Conservation (phyloP, 1,140 invertebrate genomes). For the Zaprionus lachaisei region DNA sequence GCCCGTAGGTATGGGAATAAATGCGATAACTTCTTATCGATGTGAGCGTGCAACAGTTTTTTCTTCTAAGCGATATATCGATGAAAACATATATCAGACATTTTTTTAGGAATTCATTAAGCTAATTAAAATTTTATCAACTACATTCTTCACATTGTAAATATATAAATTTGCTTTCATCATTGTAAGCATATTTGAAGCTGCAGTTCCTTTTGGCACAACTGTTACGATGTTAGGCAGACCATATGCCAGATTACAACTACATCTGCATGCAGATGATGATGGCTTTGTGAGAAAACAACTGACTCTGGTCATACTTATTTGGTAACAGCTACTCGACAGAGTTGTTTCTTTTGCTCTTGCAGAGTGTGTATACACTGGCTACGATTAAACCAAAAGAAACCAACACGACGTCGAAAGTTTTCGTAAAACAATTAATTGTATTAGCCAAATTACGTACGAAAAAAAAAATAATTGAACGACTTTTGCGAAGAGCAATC, state of each 20-base stretch:
- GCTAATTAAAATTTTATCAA: neutral
- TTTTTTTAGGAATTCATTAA: neutral
- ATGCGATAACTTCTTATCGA: constrained; percentile 11
- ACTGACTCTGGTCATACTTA: constrained; percentile 19
- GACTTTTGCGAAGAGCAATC: constrained; percentile 50
- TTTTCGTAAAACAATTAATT: constrained; percentile 62
- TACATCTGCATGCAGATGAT: neutral
- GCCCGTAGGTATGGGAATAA: constrained; percentile 15
- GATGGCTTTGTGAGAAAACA: too few relatives aligned
- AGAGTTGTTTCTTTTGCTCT: constrained; percentile 24
- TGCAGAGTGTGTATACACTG: constrained; percentile 82
- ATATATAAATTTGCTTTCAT: neutral
- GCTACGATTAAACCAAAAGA: constrained; percentile 35
- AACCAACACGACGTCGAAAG: constrained; percentile 77
- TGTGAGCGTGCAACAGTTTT: neutral
- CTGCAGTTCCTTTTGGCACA: constrained; percentile 6
- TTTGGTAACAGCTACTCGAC: constrained; percentile 32
- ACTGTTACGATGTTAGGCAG: constrained; percentile 5
- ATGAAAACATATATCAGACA: neutral
- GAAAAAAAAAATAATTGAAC: constrained; percentile 51
- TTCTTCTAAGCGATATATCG: neutral
- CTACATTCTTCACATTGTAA: neutral
- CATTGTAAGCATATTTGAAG: neutral
- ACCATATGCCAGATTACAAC: neutral
- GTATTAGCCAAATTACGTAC: constrained; percentile 64